Conservation (phyloP, 2,113 vertebrate species). For the Caloenas nicobarica region DNA sequence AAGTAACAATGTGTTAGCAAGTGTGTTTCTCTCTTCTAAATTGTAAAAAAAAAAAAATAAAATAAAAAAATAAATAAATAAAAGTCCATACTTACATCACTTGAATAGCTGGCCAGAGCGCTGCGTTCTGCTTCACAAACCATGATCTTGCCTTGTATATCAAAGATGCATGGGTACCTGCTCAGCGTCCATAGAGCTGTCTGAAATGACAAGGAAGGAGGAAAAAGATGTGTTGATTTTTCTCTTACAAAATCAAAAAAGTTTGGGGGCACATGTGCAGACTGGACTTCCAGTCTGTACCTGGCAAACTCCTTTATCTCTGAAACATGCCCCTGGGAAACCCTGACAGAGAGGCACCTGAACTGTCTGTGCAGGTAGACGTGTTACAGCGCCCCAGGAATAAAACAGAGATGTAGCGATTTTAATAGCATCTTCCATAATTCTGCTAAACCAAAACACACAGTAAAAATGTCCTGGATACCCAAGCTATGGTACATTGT, state of each 20-base stretch:
- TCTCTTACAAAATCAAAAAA: background rate
- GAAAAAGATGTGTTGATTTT: background rate
- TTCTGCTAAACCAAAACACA: background rate
- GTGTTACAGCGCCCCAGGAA: background rate
- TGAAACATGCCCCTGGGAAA: background rate
- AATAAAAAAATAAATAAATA: background rate
- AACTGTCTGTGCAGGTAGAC: background rate
- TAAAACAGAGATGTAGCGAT: background rate
- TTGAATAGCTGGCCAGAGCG: rapidly evolving
- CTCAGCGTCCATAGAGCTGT: background rate
- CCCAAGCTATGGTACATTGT: background rate
- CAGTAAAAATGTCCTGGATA: background rate
- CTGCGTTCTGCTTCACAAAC: rapidly evolving
- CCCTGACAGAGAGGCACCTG: background rate
- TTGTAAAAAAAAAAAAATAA: background rate
- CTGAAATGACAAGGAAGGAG: background rate
- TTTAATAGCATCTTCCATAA: background rate
- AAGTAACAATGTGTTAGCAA: background rate
- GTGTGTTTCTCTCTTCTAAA: background rate
- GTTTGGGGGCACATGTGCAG: rapidly evolving
- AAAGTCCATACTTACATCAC: background rate
- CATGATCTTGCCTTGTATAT: rapidly evolving
- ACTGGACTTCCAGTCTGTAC: background rate
- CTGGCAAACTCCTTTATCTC: background rate
- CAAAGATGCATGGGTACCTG: constrained; percentile 37